phyloP scores from a whole-genome alignment of 2,797 vertebrate species.

The Gymnodraco acuticeps region DNA sequence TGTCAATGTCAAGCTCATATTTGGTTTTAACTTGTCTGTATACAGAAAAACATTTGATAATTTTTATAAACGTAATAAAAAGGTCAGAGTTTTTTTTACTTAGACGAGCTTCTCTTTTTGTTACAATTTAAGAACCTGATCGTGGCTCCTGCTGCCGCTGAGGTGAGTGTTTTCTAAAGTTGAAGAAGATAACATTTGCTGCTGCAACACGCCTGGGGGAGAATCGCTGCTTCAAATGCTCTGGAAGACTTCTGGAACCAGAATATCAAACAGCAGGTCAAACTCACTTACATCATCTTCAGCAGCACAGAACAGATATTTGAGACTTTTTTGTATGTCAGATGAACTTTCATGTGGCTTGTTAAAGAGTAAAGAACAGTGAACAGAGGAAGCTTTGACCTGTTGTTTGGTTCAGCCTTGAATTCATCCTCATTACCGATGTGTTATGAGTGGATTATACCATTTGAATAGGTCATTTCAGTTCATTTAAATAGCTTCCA shows the following conservation, averaged over 20 bases:
- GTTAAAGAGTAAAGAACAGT: too few relatives aligned
- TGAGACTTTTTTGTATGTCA: too few relatives aligned
- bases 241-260: conserved; percentile 1
- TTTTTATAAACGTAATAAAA: conserved; percentile 17
- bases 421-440: too few relatives aligned
- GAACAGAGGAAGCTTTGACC: too few relatives aligned
- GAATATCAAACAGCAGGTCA: not conserved
- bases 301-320: too few relatives aligned
- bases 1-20: not conserved
- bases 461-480: too few relatives aligned
- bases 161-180: conserved; percentile 13
- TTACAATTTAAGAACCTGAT: not conserved
- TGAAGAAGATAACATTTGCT: conserved; percentile 5
- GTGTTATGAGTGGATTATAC: too few relatives aligned
- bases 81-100: not conserved
- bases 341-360: too few relatives aligned
- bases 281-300: too few relatives aligned
- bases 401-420: too few relatives aligned
- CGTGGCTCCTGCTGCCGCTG: not conserved
- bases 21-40: conserved; percentile 24
- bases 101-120: conserved; percentile 1
- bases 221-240: conserved; percentile 26
- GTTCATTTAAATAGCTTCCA: too few relatives aligned
- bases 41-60: conserved; percentile 11
- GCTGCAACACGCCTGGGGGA: conserved; percentile 8